A percentile compares a stretch with the other conserved stretches of the same genome.
Evolutionary conservation across 1,140 invertebrate genomes (phyloP).

Genomic region (Calephelis nemesis): DNA sequence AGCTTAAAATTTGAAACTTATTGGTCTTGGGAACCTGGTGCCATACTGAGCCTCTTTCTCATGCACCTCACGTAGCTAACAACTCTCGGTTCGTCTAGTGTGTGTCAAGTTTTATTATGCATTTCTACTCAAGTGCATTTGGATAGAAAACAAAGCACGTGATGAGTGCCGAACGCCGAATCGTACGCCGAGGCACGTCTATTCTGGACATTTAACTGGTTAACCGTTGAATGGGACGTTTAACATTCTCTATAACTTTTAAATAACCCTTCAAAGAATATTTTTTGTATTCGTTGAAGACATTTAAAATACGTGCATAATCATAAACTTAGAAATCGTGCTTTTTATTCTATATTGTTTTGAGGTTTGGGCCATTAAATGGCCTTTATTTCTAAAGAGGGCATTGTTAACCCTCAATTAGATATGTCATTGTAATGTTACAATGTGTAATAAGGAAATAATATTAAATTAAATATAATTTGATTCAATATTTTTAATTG

Average conservation of each 20-base stretch:
- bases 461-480: too few species aligned
- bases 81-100: slow-evolving; percentile 15
- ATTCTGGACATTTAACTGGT: slow-evolving; percentile 1
- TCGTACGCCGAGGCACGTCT: slow-evolving; percentile 8
- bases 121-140: slow-evolving; percentile 18
- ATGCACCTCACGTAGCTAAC: slow-evolving; percentile 13
- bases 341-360: too few species aligned
- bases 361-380: too few species aligned
- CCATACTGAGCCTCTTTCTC: not conserved
- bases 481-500: too few species aligned
- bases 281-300: not conserved
- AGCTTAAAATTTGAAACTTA: too few species aligned
- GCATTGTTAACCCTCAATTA: too few species aligned
- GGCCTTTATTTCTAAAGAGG: too few species aligned
- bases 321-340: not conserved
- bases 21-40: too few species aligned
- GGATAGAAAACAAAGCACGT: slow-evolving; percentile 17
- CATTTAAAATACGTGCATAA: not conserved
- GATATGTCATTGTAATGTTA: too few species aligned
- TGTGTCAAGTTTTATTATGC: slow-evolving; percentile 19
- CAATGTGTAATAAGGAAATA: too few species aligned
- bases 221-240: slow-evolving; percentile 9
- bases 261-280: slow-evolving; percentile 9
- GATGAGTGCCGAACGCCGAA: slow-evolving; percentile 12
- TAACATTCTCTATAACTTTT: slow-evolving; percentile 15